Evolutionary conservation across 2,113 vertebrate species (phyloP).

Genomic region (Geothlypis trichas): DNA sequence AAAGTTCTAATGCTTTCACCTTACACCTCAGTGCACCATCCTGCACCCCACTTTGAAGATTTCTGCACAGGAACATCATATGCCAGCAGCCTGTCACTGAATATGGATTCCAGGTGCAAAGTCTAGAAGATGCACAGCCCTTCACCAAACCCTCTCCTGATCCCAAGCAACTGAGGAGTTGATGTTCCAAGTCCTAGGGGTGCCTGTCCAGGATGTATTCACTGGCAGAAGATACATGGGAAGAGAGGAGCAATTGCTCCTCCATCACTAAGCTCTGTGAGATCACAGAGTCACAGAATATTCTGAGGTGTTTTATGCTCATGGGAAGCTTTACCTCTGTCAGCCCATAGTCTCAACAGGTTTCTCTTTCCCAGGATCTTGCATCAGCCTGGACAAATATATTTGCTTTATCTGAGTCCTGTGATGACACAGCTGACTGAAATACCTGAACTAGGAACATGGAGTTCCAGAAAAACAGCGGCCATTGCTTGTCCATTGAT

Average conservation of each 20-base stretch:
- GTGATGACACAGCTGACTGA: not conserved
- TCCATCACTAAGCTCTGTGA: not conserved
- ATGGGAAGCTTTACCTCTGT: not conserved
- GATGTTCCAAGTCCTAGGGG: not conserved
- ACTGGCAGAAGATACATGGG: constrained; percentile 67
- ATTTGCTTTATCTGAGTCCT: not conserved
- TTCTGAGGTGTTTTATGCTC: not conserved
- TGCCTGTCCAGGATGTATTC: not conserved
- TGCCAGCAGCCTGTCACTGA: not conserved
- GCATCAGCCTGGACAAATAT: not conserved
- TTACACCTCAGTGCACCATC: accelerated
- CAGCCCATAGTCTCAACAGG: not conserved
- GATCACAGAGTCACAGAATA: not conserved
- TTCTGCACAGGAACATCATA: not conserved
- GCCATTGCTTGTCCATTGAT: not conserved
- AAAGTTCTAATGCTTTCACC: not conserved
- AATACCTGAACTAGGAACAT: not conserved
- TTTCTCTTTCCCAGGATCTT: not conserved
- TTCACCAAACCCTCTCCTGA: not conserved
- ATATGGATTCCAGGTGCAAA: not conserved
- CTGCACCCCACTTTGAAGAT: not conserved
- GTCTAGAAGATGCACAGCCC: not conserved
- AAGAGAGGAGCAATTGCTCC: constrained; percentile 65
- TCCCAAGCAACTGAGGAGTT: not conserved
- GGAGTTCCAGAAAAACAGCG: not conserved